Evolutionary conservation across 64 coral and sea anemone species (phyloP), one percentile per base, ranked within the genome.

Genomic region (Astreopora myriophthalma): DNA sequence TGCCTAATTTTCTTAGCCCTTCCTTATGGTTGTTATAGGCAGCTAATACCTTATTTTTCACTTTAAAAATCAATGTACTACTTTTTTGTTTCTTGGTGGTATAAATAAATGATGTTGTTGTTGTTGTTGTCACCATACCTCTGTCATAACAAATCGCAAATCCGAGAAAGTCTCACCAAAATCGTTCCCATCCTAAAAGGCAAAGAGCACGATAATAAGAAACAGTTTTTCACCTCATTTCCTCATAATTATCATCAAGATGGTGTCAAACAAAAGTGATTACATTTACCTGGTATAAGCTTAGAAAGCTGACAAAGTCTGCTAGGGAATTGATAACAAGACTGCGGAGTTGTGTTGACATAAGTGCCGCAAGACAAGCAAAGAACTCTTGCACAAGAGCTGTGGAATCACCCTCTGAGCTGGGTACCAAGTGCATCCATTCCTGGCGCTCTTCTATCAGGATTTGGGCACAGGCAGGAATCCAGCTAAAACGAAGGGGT

Each of bases 151-250:
- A 73, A 96, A 99, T 96, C 68, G 86, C 34, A 99, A 74, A 68
- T 96, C 97, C 42, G 91, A 95, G 69, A 76, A 99, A 23, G 46
- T 88, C 75, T 99, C 97, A 69, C 94, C 97, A 89, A 99, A 99
- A 55, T 99, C 97, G 75, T 99, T 99, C 30, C 97, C 97, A 91
- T 96, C 91, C 97, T 99, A 39, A 61, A 88, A 40, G 39, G 44
- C 73, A 48, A 36, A 64, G 34, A 46, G 6, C 5, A 25, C 57
- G 29, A 5, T 51, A 1, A 75, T 58, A 58, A 58, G 52, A 0
- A 20, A 13, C 40, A n/a, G n/a, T n/a, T n/a, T n/a, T n/a, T n/a
- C n/a, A n/a, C n/a, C n/a, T n/a, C n/a, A n/a, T n/a, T n/a, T n/a
- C n/a, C n/a, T n/a, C n/a, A n/a, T n/a, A n/a, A n/a, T n/a, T n/a